A percentile compares a stretch with the other conserved stretches of the same genome.
Conservation (phyloP, 2,113 vertebrate genomes). For the Chionodraco myersi region DNA sequence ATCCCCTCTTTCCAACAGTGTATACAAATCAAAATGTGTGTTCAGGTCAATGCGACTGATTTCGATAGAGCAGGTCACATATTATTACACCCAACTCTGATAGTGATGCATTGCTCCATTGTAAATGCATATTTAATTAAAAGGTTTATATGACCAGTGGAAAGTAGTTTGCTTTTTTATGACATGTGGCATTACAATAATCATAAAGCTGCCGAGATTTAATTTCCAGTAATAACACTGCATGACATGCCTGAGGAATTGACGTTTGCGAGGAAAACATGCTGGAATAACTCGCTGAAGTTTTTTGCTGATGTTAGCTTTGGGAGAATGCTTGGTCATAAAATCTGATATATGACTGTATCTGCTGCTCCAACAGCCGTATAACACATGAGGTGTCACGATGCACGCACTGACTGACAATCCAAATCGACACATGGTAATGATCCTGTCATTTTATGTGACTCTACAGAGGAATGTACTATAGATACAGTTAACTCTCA, state of each 20-base stretch:
- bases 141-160: constrained; percentile 27
- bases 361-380: not conserved
- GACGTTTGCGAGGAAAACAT: constrained; percentile 11
- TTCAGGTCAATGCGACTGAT: too few species aligned
- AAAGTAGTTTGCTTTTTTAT: constrained; percentile 37
- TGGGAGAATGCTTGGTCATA: constrained; percentile 21
- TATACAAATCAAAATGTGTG: too few species aligned
- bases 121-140: constrained; percentile 58
- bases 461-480: constrained; percentile 7
- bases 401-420: not conserved
- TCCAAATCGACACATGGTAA: constrained; percentile 24
- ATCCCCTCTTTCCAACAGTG: too few species aligned
- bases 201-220: constrained; percentile 46
- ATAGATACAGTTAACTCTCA: constrained; percentile 10
- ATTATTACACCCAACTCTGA: too few species aligned
- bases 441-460: constrained; percentile 3
- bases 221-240: constrained; percentile 33
- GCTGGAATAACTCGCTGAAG: constrained; percentile 9
- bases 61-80: too few species aligned
- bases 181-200: constrained; percentile 39
- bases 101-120: constrained; percentile 30
- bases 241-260: constrained; percentile 40
- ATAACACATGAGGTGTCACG: not conserved
- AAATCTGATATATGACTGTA: constrained; percentile 4
- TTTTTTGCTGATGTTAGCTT: too few species aligned